Conservation (phyloP, 2,113 vertebrate species). For the Dipodomys merriami region DNA sequence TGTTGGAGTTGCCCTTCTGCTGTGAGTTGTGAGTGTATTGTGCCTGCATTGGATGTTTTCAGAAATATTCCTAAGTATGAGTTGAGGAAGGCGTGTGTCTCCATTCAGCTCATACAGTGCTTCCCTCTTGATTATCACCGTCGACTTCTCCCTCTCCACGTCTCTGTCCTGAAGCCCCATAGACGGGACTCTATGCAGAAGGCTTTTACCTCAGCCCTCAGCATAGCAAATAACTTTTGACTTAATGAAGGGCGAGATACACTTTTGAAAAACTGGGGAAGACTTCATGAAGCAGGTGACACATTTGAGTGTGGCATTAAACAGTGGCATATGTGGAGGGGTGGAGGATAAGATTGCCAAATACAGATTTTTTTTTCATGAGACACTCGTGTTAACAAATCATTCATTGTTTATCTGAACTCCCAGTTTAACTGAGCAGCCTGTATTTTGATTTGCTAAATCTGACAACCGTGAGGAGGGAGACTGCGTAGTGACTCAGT, state of each 20-base stretch:
- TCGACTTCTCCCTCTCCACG: background rate
- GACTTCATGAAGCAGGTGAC: background rate
- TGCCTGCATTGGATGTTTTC: background rate
- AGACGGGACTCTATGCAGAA: background rate
- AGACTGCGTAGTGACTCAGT: background rate
- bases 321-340: background rate
- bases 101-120: background rate
- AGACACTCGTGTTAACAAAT: background rate
- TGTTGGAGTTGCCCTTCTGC: background rate
- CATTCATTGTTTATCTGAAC: conserved; percentile 35
- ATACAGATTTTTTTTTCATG: conserved; percentile 2
- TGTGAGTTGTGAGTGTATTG: background rate
- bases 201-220: background rate
- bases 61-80: background rate
- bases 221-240: background rate
- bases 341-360: background rate
- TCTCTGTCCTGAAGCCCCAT: background rate
- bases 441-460: conserved; percentile 9
- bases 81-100: background rate
- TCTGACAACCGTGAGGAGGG: background rate
- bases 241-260: background rate
- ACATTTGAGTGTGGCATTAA: conserved; percentile 38
- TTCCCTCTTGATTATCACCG: background rate
- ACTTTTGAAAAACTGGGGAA: background rate
- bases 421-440: background rate